Evolutionary conservation across 2,113 vertebrate genomes (phyloP), one percentile per base, ranked within the genome.

Genomic region (Psilopogon haemacephalus): DNA sequence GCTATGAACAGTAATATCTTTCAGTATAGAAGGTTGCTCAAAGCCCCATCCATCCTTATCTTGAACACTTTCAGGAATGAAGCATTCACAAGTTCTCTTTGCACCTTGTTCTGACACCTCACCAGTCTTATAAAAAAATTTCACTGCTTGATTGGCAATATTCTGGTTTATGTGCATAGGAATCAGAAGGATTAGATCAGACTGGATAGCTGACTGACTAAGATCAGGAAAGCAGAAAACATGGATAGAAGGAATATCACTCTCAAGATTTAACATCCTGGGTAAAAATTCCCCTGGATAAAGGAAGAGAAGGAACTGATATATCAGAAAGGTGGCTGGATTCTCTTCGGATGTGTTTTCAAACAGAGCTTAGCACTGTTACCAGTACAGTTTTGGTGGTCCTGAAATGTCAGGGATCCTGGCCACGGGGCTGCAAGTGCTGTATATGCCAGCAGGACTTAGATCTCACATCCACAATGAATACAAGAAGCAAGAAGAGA

Each of bases 301-400:
- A 8, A 48, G 12, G 32, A 62, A 62, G 1, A 9, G 30, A 81
- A 82, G 63, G 44, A 24, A 76, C 12, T 40, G 24, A 86, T 21
- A 18, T 24, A 42, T 0, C 1, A 0, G 1, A 48, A 69, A 48
- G 44, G 44, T 15, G 24, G 27, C 12, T 21, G 40, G 38, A 62
- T 23, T 65, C 20, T 28, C 58, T 68, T 65, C 33, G 24, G 32
- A 4, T 55, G 5, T 69, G 30, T 82, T 76, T 87, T 33, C 67
- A 65, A 5, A 5, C 16, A 79, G 54, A 87, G 27, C 10, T 58
- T 89, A 32, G 44, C 12, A 9, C 16, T 50, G 37, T 37, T 59
- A 84, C 23, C 18, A 32, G 20, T 35, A 21, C 7, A 64, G 78
- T 54, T 76, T 46, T 62, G 20, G 23, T n/a, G 64, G 26, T 13